Evolutionary conservation across 2,797 vertebrate species (phyloP).

Genomic region (Cirrhinus molitorella): DNA sequence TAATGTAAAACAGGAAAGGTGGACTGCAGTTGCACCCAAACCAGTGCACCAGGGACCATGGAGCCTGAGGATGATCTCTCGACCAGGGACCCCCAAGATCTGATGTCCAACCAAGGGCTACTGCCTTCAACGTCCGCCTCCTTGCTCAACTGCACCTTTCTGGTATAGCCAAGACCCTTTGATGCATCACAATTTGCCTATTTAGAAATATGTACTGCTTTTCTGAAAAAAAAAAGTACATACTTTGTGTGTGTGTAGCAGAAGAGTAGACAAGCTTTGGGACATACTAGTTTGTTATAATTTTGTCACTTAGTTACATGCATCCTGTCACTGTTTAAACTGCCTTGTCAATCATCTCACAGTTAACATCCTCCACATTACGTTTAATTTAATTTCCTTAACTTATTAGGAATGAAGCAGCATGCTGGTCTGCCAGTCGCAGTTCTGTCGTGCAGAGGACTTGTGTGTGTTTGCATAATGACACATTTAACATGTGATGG

Average conservation of each 20-base stretch:
- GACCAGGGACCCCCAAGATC: constrained; percentile 57
- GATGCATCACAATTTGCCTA: background rate
- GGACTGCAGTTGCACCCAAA: constrained; percentile 69
- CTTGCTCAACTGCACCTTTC: constrained; percentile 37
- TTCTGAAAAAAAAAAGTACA: background rate
- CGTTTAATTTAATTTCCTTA: background rate
- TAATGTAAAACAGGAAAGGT: constrained; percentile 74
- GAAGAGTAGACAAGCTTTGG: background rate
- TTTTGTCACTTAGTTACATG: background rate
- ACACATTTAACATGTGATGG: background rate
- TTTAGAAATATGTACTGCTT: background rate
- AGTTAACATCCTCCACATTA: background rate
- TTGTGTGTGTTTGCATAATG: background rate
- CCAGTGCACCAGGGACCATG: constrained; percentile 77
- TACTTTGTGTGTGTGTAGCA: background rate
- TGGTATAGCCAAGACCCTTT: constrained; percentile 23
- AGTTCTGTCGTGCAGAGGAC: background rate
- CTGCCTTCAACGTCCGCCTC: constrained; percentile 45
- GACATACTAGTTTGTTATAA: background rate
- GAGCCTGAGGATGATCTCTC: constrained; percentile 69
- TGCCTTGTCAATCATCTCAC: background rate
- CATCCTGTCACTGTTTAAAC: background rate
- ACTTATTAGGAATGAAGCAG: background rate
- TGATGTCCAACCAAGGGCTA: constrained; percentile 34
- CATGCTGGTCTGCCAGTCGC: background rate